Evolutionary conservation across 2,888 invertebrate species (phyloP).

Genomic region (Gastrophysa polygoni): DNA sequence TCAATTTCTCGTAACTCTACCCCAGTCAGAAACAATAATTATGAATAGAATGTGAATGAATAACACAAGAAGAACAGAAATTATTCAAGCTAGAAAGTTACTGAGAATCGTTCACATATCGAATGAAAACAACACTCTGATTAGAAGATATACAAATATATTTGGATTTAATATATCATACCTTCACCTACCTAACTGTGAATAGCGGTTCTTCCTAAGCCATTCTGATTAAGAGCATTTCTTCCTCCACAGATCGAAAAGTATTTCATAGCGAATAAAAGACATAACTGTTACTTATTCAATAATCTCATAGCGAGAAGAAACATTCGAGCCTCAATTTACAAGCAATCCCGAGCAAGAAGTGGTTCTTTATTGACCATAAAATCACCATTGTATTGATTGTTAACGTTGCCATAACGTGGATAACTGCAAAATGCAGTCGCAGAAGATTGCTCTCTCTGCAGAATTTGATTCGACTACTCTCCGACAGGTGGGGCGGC

Average conservation of each 20-base stretch:
- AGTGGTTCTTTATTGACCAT: slow-evolving; percentile 58
- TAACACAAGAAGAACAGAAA: too few species aligned
- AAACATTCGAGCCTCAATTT: slow-evolving; percentile 56
- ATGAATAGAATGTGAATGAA: too few species aligned
- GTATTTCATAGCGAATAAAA: slow-evolving; percentile 45
- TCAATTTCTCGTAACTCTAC: too few species aligned
- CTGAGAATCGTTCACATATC: too few species aligned
- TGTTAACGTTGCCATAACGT: slow-evolving; percentile 49
- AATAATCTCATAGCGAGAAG: slow-evolving; percentile 51
- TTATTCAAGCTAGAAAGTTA: too few species aligned
- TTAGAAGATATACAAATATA: too few species aligned
- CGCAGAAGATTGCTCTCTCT: slow-evolving; percentile 3
- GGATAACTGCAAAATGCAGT: slow-evolving; percentile 33
- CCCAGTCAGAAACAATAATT: too few species aligned
- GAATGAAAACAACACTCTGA: too few species aligned
- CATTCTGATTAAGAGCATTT: not conserved
- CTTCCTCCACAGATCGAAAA: not conserved
- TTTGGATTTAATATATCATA: too few species aligned
- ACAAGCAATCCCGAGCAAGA: slow-evolving; percentile 54
- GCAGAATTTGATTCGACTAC: slow-evolving; percentile 26
- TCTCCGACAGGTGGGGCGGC: slow-evolving; percentile 28
- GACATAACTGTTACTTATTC: slow-evolving; percentile 49
- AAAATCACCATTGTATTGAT: slow-evolving; percentile 61
- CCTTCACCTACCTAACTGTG: too few species aligned
- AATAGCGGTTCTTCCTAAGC: too few species aligned